Evolutionary conservation across 2,113 vertebrate species (phyloP).

Genomic region (Spermophilus dauricus): DNA sequence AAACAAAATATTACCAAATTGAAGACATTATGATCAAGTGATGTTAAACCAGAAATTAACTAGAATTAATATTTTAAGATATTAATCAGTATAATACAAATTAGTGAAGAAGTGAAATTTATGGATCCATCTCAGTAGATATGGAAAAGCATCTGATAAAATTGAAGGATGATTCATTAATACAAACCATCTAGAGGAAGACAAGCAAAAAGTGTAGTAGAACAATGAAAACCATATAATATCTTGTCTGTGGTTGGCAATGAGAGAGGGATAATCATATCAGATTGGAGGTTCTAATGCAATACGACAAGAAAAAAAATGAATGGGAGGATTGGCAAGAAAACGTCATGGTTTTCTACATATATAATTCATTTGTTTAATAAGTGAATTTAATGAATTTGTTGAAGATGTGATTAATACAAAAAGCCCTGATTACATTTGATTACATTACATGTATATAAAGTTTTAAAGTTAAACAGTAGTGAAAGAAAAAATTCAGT

Average conservation of each 20-base stretch:
- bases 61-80: constrained; percentile 4
- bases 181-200: not conserved
- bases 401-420: not conserved
- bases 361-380: not conserved
- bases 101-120: not conserved
- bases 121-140: not conserved
- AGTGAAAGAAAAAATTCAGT: not conserved
- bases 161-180: not conserved
- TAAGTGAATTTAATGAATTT: not conserved
- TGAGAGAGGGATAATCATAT: not conserved
- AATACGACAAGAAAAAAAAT: not conserved
- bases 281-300: not conserved
- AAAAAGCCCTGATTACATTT: not conserved
- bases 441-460: not conserved
- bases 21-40: not conserved
- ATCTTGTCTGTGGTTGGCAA: not conserved
- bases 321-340: not conserved
- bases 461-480: not conserved
- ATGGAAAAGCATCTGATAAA: not conserved
- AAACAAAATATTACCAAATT: no score
- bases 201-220: not conserved
- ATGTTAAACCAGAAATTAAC: not conserved
- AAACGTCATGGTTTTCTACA: not conserved
- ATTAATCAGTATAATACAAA: not conserved
- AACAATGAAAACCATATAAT: not conserved